Evolutionary conservation across 2,797 vertebrate genomes (phyloP).

Genomic region (Sorex maritimensis): DNA sequence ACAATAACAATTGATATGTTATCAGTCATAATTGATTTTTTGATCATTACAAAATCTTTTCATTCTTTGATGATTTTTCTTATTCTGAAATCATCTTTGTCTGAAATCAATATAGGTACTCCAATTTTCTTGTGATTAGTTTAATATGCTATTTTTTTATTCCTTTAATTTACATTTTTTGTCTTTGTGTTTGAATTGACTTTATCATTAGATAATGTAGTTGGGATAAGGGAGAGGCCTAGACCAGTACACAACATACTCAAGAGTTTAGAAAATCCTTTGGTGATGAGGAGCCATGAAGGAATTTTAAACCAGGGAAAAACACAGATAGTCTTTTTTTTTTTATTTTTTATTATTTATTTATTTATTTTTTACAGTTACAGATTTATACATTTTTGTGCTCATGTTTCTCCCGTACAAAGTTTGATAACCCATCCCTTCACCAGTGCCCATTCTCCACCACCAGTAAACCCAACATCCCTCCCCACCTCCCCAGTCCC

Average conservation of each 20-base stretch:
- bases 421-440: no score
- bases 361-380: no score
- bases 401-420: no score
- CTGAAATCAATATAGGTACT: neutral
- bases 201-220: neutral
- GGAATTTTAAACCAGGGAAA: slow-evolving; percentile 24
- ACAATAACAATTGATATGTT: neutral
- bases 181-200: neutral
- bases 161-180: neutral
- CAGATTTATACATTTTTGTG: no score
- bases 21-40: neutral
- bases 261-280: neutral
- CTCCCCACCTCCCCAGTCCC: no score
- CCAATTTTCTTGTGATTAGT: neutral
- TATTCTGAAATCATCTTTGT: neutral
- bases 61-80: neutral
- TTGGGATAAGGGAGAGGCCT: neutral
- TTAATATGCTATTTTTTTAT: neutral
- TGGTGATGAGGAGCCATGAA: neutral
- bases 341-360: no score
- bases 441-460: no score
- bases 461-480: no score
- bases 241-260: neutral
- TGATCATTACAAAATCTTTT: neutral
- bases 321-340: neutral